A percentile compares a stretch with the other conserved stretches of the same genome.
Evolutionary conservation across 2,113 vertebrate species (phyloP).

Genomic region (Mixornis gularis): DNA sequence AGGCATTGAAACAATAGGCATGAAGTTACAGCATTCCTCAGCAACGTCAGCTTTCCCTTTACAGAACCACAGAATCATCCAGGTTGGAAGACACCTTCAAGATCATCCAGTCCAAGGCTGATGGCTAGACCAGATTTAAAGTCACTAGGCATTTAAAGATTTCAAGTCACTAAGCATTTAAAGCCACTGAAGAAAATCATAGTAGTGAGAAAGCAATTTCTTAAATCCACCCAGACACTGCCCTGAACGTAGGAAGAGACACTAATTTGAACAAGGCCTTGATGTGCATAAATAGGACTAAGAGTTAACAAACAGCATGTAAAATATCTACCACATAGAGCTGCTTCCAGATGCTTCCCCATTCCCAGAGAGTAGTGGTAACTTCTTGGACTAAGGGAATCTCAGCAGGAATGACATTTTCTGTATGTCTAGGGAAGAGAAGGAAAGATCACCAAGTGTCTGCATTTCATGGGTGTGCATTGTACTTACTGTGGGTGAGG

Average conservation of each 20-base stretch:
- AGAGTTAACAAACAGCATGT: not conserved
- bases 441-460: not conserved
- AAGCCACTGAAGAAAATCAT: not conserved
- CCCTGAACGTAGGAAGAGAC: not conserved
- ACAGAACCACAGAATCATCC: not conserved
- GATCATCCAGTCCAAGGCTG: not conserved
- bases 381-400: slow-evolving; percentile 96
- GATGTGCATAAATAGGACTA: not conserved
- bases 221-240: not conserved
- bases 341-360: slow-evolving; percentile 97
- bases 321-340: slow-evolving; percentile 85
- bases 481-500: not conserved
- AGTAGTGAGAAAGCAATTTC: not conserved
- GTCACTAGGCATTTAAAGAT: not conserved
- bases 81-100: not conserved
- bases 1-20: not conserved
- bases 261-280: not conserved
- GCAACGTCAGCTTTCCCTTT: not conserved
- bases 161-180: not conserved
- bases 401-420: slow-evolving; percentile 80
- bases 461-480: not conserved
- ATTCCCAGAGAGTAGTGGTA: slow-evolving; percentile 91
- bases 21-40: not conserved
- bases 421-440: slow-evolving; percentile 71
- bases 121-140: not conserved